Evolutionary conservation across 2,797 vertebrate species (phyloP).

Genomic region (Phrynocephalus forsythii): DNA sequence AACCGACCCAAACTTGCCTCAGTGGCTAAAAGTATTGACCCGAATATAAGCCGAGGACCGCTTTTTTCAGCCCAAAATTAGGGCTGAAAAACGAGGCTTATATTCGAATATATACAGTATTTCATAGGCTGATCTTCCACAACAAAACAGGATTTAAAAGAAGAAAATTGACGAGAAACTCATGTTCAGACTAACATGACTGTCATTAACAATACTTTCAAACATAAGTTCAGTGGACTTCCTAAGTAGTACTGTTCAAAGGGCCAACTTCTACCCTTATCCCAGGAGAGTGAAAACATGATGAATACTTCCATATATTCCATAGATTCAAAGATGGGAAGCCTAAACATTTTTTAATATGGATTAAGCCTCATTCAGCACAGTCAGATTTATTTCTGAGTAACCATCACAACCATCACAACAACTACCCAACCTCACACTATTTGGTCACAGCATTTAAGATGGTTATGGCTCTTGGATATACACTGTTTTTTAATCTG

Average conservation of each 20-base stretch:
- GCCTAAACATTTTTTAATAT: background rate
- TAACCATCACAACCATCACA: background rate
- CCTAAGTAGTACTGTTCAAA: background rate
- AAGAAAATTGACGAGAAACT: background rate
- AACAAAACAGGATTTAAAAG: background rate
- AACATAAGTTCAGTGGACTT: background rate
- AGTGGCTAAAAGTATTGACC: no score
- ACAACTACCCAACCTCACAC: no score
- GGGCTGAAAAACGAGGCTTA: no score
- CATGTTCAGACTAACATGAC: background rate
- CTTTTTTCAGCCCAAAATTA: no score
- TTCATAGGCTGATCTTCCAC: background rate
- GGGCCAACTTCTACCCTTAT: background rate
- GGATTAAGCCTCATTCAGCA: background rate
- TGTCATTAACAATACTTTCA: background rate
- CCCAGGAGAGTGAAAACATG: background rate
- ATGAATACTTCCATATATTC: background rate
- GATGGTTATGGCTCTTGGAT: no score
- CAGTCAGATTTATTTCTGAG: background rate
- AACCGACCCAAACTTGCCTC: no score
- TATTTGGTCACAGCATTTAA: no score
- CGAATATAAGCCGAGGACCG: no score
- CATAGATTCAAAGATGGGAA: background rate
- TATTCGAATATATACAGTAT: no score
- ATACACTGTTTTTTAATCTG: no score